Base-by-base conservation (phyloP, 2,113 vertebrate species). In the Pelodiscus sinensis region DNA sequence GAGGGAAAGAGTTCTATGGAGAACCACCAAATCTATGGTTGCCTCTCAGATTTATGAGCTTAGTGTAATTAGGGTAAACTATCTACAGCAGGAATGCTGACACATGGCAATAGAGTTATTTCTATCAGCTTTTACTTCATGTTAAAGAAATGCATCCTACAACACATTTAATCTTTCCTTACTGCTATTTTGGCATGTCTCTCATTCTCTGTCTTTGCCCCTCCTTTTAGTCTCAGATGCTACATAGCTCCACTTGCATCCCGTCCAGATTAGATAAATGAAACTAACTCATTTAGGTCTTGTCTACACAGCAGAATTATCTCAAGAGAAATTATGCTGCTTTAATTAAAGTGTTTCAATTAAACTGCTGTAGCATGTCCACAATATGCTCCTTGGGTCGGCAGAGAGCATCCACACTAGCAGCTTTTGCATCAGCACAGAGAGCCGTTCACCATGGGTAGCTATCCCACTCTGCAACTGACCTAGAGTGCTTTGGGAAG, bases 1-100 rank as follows among this genome's bases (percentile, higher is more conserved):
- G 86, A 21, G 87, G 50, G 16, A 92, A 62, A 92, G 84, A 71
- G 78, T 82, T 75, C 57, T 91, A 75, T 82, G 80, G 79, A 73
- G 85, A 56, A 4, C 24, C 24, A 18, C 22, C 54, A 13, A 50
- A 51, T 65, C 86, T 56, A 86, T 5, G 68, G 4, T 51, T 81
- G 73, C 68, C 21, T 89, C 91, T 94, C 29, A 60, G 73, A 31
- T 85, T 75, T 77, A 11, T 62, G 87, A 91, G 15, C 85, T 84
- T 27, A 44, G 44, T 44, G 44, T 44, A 44, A 44, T 77, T 75
- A 55, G 1, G 51, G 27, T 27, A 86, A 81, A 5, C 56, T 90
- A 51, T 58, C 88, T 90, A 35, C 71, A 80, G 71, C 81, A 80
- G 52, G 83, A 93, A 52, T 62, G 19, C 11, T 2, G 2, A 3